A percentile compares a stretch with the other conserved stretches of the same genome.
These are phyloP conservation scores for Lucifuga dentata DNA, from an alignment of 2,113 vertebrate species.

Conservation along the genomic window DNA sequence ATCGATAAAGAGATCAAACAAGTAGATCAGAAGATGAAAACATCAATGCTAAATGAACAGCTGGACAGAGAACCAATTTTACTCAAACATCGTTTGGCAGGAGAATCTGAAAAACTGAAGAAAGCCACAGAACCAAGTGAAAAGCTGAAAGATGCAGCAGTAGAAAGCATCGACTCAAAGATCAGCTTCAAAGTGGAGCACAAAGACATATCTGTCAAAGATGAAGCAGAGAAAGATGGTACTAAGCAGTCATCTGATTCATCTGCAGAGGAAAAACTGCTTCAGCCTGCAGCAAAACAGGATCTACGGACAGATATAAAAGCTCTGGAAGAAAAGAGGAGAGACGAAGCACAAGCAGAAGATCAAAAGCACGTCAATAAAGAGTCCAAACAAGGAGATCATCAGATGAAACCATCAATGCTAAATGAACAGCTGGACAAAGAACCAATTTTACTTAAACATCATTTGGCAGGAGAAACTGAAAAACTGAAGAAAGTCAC, in stretches of 20 bases:
- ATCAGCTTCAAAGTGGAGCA: slow-evolving; percentile 25
- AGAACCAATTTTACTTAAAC: slow-evolving; percentile 54
- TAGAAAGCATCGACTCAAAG: slow-evolving; percentile 36
- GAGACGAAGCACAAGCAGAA: no score
- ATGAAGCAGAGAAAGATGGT: slow-evolving; percentile 10
- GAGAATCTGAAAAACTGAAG: slow-evolving; percentile 36
- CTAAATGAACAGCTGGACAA: no score
- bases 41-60: no score
- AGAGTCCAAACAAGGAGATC: no score
- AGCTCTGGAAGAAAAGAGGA: no score
- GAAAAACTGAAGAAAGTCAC: slow-evolving; percentile 41
- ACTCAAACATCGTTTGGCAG: slow-evolving; percentile 1
- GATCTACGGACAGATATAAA: no score
- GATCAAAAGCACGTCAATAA: no score
- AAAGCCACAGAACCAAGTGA: slow-evolving; percentile 51
- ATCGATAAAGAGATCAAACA: not conserved
- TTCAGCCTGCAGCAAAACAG: no score
- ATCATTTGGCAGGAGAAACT: slow-evolving; percentile 17
- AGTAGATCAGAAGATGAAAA: no score
- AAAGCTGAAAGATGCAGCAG: slow-evolving; percentile 27
- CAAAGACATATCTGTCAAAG: not conserved
- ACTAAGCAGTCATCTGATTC: slow-evolving; percentile 20
- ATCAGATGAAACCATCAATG: no score
- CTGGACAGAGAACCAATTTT: slow-evolving; percentile 67
- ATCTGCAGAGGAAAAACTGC: no score